phyloP scores from a whole-genome alignment of 2,113 vertebrate species.

The Oceanites oceanicus region DNA sequence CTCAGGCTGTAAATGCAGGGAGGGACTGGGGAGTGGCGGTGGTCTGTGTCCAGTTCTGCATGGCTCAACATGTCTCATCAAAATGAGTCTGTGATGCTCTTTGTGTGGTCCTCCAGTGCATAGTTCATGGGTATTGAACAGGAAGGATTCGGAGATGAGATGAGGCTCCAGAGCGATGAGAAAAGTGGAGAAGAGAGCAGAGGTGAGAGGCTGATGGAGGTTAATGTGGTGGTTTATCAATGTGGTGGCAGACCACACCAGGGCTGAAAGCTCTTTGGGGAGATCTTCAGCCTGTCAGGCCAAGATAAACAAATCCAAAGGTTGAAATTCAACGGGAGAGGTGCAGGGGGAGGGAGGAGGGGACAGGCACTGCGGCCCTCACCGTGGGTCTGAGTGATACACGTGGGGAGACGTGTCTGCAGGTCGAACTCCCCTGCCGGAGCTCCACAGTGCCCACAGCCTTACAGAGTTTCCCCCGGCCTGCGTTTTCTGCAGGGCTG shows the following conservation, averaged over 20 bases:
- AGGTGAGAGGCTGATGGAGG: background rate
- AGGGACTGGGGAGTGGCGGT: background rate
- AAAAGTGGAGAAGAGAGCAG: background rate
- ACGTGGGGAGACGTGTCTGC: background rate
- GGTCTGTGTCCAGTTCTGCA: background rate
- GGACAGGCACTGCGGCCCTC: accelerated
- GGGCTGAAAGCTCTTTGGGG: background rate
- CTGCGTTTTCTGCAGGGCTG: accelerated
- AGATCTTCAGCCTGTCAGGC: background rate
- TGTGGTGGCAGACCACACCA: background rate
- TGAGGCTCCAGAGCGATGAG: background rate
- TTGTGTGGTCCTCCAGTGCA: background rate
- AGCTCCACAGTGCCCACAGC: background rate
- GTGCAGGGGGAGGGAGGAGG: background rate
- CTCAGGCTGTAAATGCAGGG: background rate
- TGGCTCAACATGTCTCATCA: background rate
- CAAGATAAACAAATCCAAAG: slow-evolving; percentile 1
- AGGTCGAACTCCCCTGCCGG: background rate
- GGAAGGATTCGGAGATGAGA: background rate
- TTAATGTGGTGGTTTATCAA: background rate
- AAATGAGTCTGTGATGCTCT: background rate
- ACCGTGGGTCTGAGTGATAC: accelerated
- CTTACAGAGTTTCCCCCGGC: background rate
- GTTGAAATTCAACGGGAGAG: background rate
- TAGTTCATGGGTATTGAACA: background rate